phyloP scores from a whole-genome alignment of 1,140 invertebrate species.

The Gonioctena quinquepunctata region DNA sequence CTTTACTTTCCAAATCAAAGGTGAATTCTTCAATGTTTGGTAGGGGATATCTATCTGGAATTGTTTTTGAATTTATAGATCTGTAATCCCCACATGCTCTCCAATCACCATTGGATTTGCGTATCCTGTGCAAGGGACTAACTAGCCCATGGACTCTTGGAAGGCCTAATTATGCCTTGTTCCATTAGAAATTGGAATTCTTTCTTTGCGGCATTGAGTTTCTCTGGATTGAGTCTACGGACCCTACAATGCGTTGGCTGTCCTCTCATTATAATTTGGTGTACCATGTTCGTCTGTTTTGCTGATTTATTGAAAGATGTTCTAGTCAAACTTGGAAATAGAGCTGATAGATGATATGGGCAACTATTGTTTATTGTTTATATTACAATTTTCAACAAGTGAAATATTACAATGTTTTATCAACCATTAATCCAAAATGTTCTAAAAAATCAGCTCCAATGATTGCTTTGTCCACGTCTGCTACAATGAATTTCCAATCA shows the following conservation, averaged over 20 bases:
- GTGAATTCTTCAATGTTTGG: conserved; percentile 11
- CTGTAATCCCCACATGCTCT: conserved; percentile 57
- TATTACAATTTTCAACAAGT: too few species aligned
- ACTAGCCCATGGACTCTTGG: conserved; percentile 52
- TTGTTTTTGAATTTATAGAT: too few species aligned
- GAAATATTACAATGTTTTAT: background rate
- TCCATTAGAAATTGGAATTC: conserved; percentile 44
- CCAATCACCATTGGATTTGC: conserved; percentile 51
- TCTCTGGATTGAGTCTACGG: conserved; percentile 47
- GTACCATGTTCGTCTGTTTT: background rate
- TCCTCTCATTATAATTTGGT: conserved; percentile 43
- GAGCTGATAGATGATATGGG: background rate
- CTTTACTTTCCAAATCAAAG: conserved; percentile 34
- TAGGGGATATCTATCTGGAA: too few species aligned
- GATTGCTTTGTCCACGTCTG: conserved; percentile 49
- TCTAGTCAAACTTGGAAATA: too few species aligned
- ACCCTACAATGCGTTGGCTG: conserved; percentile 44
- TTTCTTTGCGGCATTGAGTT: conserved; percentile 34
- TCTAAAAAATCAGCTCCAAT: too few species aligned
- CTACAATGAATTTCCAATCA: conserved; percentile 52
- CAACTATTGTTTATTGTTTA: too few species aligned
- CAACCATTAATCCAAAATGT: conserved; percentile 47
- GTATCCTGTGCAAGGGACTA: conserved; percentile 52
- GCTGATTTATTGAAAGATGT: too few species aligned
- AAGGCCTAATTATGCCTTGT: conserved; percentile 42